Base-by-base conservation (phyloP, 2,113 vertebrate species). In the Fregetta grallaria region DNA sequence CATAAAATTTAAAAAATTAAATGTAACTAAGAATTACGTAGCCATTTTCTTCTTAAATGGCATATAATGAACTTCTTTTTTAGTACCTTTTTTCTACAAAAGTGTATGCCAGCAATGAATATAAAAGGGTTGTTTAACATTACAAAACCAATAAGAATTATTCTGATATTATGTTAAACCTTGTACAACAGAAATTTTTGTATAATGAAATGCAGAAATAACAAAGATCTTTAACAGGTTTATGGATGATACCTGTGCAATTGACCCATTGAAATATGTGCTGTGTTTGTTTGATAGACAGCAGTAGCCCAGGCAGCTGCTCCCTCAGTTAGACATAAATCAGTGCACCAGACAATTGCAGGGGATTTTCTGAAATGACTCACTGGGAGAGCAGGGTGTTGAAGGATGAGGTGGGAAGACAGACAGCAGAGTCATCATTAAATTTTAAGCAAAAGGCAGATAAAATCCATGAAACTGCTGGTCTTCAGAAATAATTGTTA, bases 351-450 rank as follows among this genome's bases (percentile, higher is more conserved):
- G 59, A 66, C 55, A 85, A 49, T 32, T 74, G 42, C 83, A 38
- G 42, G 76, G 73, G 76, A 81, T 94, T 90, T 94, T 90, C 81
- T 87, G 90, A 79, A 94, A 68, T 91, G 53, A 93, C 66, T 92
- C 85, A 79, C 40, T 63, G 59, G 40, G 40, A 89, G 38, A 76
- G 36, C 25, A 92, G 83, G 16, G 29, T 90, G 70, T 66, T 93
- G 67, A 96, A 90, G 63, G 66, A 92, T 79, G 81, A 89, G 85
- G 74, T 86, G 3, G 38, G 77, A 95, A 92, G 73, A 81, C n/a
- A 81, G 80, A 80, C 84, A 87, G 79, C 67, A 88, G 79, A 92
- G 47, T 92, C 61, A 77, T 88, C 89, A 91, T 44, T 92, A 85
- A 85, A 85, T 93, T 85, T 90, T 55, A 84, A 89, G 83, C 19